Conservation (phyloP, 2,113 vertebrate genomes). For the Onychorhynchus coronatus region DNA sequence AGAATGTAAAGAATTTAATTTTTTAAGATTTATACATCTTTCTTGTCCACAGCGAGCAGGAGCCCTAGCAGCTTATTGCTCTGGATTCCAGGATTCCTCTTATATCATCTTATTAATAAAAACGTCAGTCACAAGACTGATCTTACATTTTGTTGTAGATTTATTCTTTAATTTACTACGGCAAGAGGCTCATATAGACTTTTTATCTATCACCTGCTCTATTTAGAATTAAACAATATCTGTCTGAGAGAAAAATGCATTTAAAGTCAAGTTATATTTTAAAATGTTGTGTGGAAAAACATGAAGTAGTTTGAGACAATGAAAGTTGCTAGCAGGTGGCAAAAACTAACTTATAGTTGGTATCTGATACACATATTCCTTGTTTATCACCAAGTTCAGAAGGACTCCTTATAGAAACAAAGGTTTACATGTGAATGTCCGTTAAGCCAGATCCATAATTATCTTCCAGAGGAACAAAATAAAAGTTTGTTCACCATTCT, state of each 20-base stretch:
- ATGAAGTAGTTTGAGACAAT: neutral
- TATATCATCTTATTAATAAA: slow-evolving; percentile 5
- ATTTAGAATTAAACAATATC: neutral
- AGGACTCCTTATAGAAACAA: neutral
- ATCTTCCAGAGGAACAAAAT: neutral
- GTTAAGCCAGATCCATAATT: neutral
- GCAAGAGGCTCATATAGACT: neutral
- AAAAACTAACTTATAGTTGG: neutral
- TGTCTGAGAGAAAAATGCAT: neutral
- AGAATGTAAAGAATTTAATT: slow-evolving; percentile 59
- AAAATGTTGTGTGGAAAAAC: neutral
- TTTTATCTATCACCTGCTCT: neutral
- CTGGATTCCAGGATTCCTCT: neutral
- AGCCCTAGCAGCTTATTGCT: slow-evolving; percentile 12
- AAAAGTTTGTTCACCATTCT: neutral
- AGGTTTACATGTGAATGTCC: neutral
- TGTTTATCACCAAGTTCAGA: neutral
- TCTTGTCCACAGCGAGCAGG: slow-evolving; percentile 26
- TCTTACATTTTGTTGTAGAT: neutral
- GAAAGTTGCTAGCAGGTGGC: neutral
- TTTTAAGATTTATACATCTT: slow-evolving; percentile 5
- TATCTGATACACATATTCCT: neutral
- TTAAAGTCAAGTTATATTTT: neutral
- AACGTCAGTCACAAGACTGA: neutral
- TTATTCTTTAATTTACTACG: neutral